phyloP scores from a whole-genome alignment of 2,888 invertebrate genomes.

The Gibbula magus region DNA sequence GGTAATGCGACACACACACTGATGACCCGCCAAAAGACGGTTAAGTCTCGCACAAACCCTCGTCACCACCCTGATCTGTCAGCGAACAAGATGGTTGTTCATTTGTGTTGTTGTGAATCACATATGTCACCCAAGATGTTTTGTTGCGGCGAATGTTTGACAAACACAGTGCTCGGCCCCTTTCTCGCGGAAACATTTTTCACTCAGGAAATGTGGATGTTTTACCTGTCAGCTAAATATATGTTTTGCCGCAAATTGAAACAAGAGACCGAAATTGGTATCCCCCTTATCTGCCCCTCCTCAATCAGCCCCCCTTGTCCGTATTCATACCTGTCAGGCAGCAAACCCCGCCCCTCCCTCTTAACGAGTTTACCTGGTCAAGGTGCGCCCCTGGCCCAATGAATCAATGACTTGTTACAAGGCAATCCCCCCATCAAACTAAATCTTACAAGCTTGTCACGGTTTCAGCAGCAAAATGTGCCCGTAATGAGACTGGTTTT shows the following conservation, averaged over 20 bases:
- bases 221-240: conserved; percentile 20
- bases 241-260: conserved; percentile 16
- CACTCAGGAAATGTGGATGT: background rate
- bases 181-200: background rate
- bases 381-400: background rate
- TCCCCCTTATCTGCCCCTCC: background rate
- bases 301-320: conserved; percentile 14
- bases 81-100: conserved; percentile 3
- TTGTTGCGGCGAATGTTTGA: background rate
- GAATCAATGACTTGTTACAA: background rate
- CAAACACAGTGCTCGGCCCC: background rate
- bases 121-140: conserved; percentile 15
- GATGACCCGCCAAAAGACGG: background rate
- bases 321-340: background rate
- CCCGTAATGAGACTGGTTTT: too few relatives aligned
- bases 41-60: background rate
- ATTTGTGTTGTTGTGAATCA: conserved; percentile 3
- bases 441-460: too few relatives aligned
- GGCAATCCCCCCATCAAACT: background rate
- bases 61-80: background rate
- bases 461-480: too few relatives aligned
- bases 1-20: conserved; percentile 17
- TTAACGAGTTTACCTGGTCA: background rate
- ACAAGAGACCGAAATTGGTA: background rate
- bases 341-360: background rate